A percentile compares a stretch with the other conserved stretches of the same genome.
Conservation (phyloP, 2,888 invertebrate species). For the Glaucopsyche alexis region DNA sequence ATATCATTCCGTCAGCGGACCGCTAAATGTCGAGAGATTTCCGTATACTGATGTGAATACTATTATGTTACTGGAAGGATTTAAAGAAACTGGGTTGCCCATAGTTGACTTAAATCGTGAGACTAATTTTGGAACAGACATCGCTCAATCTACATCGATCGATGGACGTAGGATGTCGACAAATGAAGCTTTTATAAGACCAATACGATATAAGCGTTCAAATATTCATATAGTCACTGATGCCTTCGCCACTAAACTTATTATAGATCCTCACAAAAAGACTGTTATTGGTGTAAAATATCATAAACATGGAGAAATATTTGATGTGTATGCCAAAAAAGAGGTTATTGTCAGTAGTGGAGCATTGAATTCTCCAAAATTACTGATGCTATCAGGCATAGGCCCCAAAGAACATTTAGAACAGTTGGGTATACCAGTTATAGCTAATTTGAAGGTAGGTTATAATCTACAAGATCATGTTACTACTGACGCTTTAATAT, state of each 20-base stretch:
- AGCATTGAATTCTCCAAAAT: conserved; percentile 81
- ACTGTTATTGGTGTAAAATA: conserved; percentile 68
- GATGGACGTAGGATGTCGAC: conserved; percentile 81
- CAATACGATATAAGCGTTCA: conserved; percentile 76
- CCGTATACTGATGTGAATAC: conserved; percentile 81
- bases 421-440: conserved; percentile 73
- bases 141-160: conserved; percentile 81
- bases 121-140: conserved; percentile 81
- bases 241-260: conserved; percentile 77
- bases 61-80: conserved; percentile 78
- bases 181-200: conserved; percentile 84
- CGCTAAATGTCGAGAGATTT: conserved; percentile 82
- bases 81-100: conserved; percentile 81
- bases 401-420: conserved; percentile 80
- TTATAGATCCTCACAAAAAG: conserved; percentile 80
- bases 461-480: conserved; percentile 88
- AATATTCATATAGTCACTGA: conserved; percentile 76
- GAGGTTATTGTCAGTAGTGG: conserved; percentile 83
- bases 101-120: conserved; percentile 80
- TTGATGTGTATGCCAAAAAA: conserved; percentile 73
- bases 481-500: conserved; percentile 79
- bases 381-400: conserved; percentile 84
- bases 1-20: conserved; percentile 82
- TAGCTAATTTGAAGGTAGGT: conserved; percentile 85
- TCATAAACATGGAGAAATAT: conserved; percentile 62